Conservation (phyloP, 2,888 invertebrate genomes). For the Mycalesis mineus region DNA sequence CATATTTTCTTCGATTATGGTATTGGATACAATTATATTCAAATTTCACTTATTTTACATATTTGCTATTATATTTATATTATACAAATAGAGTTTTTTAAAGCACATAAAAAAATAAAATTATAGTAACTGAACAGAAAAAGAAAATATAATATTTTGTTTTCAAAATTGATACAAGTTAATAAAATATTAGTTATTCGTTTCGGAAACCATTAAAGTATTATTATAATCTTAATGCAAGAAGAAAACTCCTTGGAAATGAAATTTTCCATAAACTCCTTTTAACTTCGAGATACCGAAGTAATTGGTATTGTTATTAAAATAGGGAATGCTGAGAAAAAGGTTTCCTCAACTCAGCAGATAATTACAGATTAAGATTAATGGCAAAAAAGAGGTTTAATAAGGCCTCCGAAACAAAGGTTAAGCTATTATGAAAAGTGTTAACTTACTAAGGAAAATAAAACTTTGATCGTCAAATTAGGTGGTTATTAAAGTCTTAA, state of each 20-base stretch:
- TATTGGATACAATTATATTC: too few relatives aligned
- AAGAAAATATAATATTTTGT: too few relatives aligned
- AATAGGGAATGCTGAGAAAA: not conserved
- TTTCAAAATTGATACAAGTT: not conserved
- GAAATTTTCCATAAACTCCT: not conserved
- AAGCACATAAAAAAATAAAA: too few relatives aligned
- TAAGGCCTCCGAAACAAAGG: not conserved
- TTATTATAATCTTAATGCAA: not conserved
- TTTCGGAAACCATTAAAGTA: not conserved
- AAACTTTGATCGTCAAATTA: not conserved
- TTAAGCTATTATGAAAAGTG: not conserved
- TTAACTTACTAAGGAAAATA: not conserved
- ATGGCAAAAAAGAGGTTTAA: not conserved
- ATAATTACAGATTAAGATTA: not conserved
- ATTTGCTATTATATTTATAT: too few relatives aligned
- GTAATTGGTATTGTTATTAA: slow-evolving; percentile 2
- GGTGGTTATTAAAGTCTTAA: too few relatives aligned
- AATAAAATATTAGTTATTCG: not conserved
- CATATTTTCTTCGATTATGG: too few relatives aligned
- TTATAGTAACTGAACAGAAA: too few relatives aligned
- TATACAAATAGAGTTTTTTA: too few relatives aligned
- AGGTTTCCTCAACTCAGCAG: not conserved
- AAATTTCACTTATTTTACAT: too few relatives aligned
- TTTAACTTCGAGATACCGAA: not conserved
- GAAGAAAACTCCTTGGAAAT: not conserved